These are phyloP conservation scores for Bombus polaris DNA, from an alignment of 1,140 invertebrate species.

Conservation along the genomic window DNA sequence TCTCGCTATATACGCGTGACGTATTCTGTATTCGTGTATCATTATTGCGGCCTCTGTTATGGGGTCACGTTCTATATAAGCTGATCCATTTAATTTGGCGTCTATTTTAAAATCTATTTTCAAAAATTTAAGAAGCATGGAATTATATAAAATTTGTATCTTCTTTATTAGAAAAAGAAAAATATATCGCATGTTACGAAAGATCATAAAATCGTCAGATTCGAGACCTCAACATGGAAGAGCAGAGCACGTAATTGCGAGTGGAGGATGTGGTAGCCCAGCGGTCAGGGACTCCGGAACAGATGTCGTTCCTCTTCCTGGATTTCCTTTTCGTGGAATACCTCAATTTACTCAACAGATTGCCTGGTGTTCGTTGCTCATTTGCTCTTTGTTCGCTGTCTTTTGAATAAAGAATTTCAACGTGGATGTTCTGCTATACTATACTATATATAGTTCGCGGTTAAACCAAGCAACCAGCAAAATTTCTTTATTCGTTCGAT, in stretches of 20 bases:
- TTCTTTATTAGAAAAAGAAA: background rate
- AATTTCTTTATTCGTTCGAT: too few species aligned
- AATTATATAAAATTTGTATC: background rate
- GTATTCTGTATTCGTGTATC: too few species aligned
- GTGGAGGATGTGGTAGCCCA: slow-evolving; percentile 20
- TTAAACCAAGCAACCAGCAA: too few species aligned
- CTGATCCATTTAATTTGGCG: too few species aligned
- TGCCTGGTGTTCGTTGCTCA: background rate
- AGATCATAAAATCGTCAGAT: background rate
- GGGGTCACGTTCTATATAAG: too few species aligned
- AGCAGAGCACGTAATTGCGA: slow-evolving; percentile 20
- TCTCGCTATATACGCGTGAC: background rate
- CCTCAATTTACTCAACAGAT: background rate
- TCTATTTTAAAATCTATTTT: too few species aligned
- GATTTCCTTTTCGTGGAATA: slow-evolving; percentile 48
- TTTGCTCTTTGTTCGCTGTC: background rate
- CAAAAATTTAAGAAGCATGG: background rate
- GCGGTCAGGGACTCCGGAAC: slow-evolving; percentile 43
- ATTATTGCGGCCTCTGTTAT: too few species aligned
- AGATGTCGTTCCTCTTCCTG: slow-evolving; percentile 40
- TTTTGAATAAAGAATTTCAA: too few species aligned
- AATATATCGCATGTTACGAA: background rate
- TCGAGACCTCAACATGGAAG: too few species aligned
- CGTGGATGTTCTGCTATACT: too few species aligned
- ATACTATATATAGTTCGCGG: too few species aligned